Evolutionary conservation across 2,797 vertebrate genomes (phyloP).

Genomic region (Tenualosa thibaudeaui): DNA sequence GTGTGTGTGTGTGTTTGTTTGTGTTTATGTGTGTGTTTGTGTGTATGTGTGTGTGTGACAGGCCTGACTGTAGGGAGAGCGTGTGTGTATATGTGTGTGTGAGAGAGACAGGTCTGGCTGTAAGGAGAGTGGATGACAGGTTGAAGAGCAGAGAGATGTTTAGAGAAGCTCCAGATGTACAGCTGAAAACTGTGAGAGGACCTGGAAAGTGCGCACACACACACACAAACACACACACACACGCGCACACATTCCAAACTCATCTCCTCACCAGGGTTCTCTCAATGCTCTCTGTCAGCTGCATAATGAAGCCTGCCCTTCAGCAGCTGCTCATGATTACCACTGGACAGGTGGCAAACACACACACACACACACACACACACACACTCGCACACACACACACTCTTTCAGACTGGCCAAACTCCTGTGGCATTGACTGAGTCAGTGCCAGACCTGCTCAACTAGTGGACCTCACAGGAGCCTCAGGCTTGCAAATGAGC

Average conservation of each 20-base stretch:
- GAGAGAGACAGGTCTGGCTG: no score
- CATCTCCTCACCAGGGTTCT: no score
- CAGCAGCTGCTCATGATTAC: not conserved
- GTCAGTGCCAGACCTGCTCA: not conserved
- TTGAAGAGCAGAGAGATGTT: not conserved
- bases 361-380: not conserved
- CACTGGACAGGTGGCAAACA: not conserved
- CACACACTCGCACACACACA: not conserved
- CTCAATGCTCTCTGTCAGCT: not conserved
- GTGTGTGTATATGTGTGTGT: not conserved
- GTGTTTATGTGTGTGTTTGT: not conserved
- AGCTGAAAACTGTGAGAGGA: not conserved
- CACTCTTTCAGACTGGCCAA: not conserved
- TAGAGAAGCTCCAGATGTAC: not conserved
- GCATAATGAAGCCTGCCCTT: conserved; percentile 8
- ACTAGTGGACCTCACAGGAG: no score
- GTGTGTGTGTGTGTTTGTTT: not conserved
- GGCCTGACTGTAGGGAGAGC: not conserved
- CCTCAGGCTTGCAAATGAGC: no score
- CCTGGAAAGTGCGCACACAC: not conserved
- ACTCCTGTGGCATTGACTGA: not conserved
- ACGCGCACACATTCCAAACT: not conserved
- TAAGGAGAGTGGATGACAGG: not conserved
- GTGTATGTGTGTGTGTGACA: not conserved
- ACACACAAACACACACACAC: not conserved